Base-by-base conservation (phyloP, 2,797 vertebrate genomes). In the Labeo calbasu region DNA sequence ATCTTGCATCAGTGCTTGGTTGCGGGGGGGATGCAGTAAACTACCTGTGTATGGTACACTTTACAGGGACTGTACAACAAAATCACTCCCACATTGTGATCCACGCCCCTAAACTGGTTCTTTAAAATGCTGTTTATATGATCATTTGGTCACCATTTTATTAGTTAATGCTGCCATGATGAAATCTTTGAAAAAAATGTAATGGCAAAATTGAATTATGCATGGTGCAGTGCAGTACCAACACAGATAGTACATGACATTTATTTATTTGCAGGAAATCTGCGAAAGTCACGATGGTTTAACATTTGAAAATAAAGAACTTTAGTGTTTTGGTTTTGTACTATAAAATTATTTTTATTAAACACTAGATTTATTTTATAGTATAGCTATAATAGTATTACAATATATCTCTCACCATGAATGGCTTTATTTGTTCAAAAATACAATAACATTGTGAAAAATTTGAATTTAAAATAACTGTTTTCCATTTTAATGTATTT, bases 1-100 rank as follows among this genome's bases (percentile, higher is more conserved):
- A 40, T 76, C 32, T 76, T 76, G 73, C 32, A 55, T 75, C 53
- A 75, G 50, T 40, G 72, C 25, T 53, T 5, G 3, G 25, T 73
- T 53, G 71, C 19, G 32, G 13, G 48, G 70, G 40, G 69, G 46
- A 51, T 72, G 48, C 25, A 51, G 8, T 17, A 50, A 73, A 73
- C 50, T 73, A 73, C 50, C 5, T 0, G 5, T 57, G 53, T 57
- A n/a, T 57, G 51, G 53, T 55, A 57, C 19, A 36, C 4, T 75
- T 75, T 75, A n/a, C 28, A 14, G 51, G 51, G 19, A 75, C 51
- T 55, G 28, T 75, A 55, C 50, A 75, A 19, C 25, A 21, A 36
- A 5, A 36, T 53, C 10, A 32, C 71, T 73, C 5, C 25, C 32
- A 5, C 11, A 21, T 11, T 55, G 2, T 14, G 50, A 75, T 75